These are phyloP conservation scores for Choristoneura fumiferana DNA, from an alignment of 1,140 invertebrate species.

Conservation along the genomic window DNA sequence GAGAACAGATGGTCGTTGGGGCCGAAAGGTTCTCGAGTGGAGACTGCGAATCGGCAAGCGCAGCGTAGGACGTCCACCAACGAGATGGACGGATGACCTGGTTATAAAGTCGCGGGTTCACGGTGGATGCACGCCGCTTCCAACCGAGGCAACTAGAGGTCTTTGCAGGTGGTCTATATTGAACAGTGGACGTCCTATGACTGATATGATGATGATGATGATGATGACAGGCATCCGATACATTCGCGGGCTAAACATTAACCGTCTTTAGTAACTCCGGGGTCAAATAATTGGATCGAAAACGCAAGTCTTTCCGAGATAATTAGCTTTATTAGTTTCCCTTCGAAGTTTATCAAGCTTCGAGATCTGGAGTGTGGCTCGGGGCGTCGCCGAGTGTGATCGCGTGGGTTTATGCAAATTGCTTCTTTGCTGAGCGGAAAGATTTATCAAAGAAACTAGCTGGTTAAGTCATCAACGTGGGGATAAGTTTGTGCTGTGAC, in stretches of 20 bases:
- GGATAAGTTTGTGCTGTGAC: background rate
- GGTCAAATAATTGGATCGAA: conserved; percentile 8
- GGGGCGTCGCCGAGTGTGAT: background rate
- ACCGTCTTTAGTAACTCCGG: background rate
- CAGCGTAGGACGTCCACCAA: too few species aligned
- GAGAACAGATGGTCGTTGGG: too few species aligned
- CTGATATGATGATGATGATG: too few species aligned
- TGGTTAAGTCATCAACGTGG: background rate
- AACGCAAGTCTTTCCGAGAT: background rate
- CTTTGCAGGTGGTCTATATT: too few species aligned
- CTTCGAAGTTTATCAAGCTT: background rate
- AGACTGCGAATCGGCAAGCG: too few species aligned
- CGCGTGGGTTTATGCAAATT: background rate
- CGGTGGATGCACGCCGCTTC: too few species aligned
- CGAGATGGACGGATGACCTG: too few species aligned
- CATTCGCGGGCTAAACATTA: too few species aligned
- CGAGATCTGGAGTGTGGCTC: background rate
- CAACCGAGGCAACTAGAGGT: too few species aligned
- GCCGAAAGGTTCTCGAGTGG: too few species aligned
- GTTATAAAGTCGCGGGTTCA: too few species aligned
- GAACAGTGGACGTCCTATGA: too few species aligned
- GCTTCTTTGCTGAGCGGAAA: background rate
- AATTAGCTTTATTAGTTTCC: conserved; percentile 14
- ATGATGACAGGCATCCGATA: background rate
- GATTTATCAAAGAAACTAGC: conserved; percentile 2